Evolutionary conservation across 2,113 vertebrate genomes (phyloP).

Genomic region (Panurus biarmicus): DNA sequence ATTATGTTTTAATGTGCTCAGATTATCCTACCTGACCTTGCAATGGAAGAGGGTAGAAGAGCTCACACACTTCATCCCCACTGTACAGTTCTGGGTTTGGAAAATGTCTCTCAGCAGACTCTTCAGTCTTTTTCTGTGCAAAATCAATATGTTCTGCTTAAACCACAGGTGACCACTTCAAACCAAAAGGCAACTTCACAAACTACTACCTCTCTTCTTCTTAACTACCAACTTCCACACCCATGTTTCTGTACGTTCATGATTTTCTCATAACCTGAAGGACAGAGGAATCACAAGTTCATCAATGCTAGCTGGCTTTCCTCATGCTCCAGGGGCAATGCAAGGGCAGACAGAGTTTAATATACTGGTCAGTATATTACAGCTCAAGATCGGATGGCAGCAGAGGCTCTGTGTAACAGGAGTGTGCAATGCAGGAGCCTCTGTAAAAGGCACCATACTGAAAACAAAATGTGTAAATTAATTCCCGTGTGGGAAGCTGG

Average conservation of each 20-base stretch:
- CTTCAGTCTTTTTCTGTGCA: neutral
- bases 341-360: neutral
- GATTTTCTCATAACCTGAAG: neutral
- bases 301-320: neutral
- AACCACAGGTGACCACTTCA: neutral
- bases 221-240: neutral
- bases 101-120: neutral
- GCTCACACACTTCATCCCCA: neutral
- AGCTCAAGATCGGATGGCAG: neutral
- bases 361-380: neutral
- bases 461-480: neutral
- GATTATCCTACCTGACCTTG: neutral
- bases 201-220: neutral
- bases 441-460: neutral
- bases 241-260: rapidly evolving
- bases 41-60: neutral
- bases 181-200: neutral
- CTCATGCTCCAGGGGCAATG: neutral
- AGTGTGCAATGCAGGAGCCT: neutral
- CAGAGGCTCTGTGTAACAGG: neutral
- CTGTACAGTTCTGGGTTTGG: neutral
- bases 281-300: neutral
- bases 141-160: neutral
- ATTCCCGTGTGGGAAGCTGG: neutral
- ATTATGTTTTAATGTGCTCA: neutral